Percentiles rank a stretch among this genome's conserved stretches.
phyloP scores from a whole-genome alignment of 2,797 vertebrate species.

The Epinephelus malabaricus region DNA sequence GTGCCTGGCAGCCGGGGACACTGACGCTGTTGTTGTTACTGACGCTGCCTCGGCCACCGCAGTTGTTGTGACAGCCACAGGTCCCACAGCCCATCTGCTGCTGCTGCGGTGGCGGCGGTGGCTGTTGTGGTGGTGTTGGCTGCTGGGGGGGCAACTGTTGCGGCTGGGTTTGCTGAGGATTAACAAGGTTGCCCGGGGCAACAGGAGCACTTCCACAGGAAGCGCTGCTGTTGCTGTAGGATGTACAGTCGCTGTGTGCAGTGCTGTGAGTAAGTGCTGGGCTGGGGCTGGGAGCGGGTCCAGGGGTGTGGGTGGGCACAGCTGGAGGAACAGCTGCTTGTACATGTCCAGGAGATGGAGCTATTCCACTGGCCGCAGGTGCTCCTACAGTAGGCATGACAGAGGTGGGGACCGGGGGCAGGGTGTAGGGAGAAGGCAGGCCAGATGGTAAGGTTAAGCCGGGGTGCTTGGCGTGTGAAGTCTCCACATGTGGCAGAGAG shows the following conservation, averaged over 20 bases:
- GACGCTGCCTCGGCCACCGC: conserved; percentile 80
- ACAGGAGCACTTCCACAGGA: conserved; percentile 68
- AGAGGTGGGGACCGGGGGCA: conserved; percentile 59
- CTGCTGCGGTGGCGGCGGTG: conserved; percentile 34
- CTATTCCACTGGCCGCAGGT: conserved; percentile 32
- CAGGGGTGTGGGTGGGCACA: conserved; percentile 91
- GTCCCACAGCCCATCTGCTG: conserved; percentile 81
- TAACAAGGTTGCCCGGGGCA: conserved; percentile 68
- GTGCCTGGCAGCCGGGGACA: conserved; percentile 83
- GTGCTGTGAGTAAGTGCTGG: conserved; percentile 92
- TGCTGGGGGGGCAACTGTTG: conserved; percentile 74
- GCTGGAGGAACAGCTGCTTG: conserved; percentile 85
- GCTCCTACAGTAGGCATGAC: conserved; percentile 61
- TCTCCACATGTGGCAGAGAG: conserved; percentile 87
- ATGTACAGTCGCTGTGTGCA: conserved; percentile 90
- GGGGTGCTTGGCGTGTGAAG: conserved; percentile 66
- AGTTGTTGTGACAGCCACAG: conserved; percentile 83
- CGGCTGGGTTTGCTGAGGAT: conserved; percentile 80
- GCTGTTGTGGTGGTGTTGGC: conserved; percentile 66
- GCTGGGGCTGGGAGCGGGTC: conserved; percentile 91
- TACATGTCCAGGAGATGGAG: conserved; percentile 82
- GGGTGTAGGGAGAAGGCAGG: conserved; percentile 72
- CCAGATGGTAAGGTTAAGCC: conserved; percentile 66
- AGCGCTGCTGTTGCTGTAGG: conserved; percentile 87
- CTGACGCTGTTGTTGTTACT: conserved; percentile 78